Conservation (phyloP, 2,888 invertebrate species). For the Galeruca laticollis region DNA sequence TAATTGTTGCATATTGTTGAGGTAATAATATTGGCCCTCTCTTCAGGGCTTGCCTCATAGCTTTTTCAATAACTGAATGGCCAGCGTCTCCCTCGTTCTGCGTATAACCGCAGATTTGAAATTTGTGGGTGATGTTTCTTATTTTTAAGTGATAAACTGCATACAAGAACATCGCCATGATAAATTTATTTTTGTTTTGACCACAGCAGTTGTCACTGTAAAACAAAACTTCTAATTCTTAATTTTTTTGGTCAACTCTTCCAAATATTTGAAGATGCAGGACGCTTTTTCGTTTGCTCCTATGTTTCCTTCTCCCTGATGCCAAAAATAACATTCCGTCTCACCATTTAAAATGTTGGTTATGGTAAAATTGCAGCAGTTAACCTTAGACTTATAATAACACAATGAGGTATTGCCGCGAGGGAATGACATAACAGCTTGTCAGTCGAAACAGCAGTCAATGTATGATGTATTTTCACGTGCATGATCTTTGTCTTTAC, state of each 20-base stretch:
- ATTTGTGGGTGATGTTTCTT: constrained; percentile 51
- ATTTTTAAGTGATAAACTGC: constrained; percentile 43
- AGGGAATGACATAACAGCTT: constrained; percentile 4
- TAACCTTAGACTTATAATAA: constrained; percentile 8
- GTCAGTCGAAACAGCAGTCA: not conserved
- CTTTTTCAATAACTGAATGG: constrained; percentile 50
- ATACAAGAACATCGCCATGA: constrained; percentile 46
- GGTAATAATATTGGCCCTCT: constrained; percentile 36
- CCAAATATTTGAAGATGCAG: constrained; percentile 39
- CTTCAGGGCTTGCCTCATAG: constrained; percentile 39
- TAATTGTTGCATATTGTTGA: constrained; percentile 27
- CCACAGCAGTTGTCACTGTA: constrained; percentile 52
- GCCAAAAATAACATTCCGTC: constrained; percentile 48
- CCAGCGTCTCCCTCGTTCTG: constrained; percentile 52
- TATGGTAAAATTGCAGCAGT: constrained; percentile 11
- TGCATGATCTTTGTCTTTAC: constrained; percentile 11
- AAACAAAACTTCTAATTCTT: constrained; percentile 27
- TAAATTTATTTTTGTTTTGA: constrained; percentile 52
- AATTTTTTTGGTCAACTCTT: too few species aligned
- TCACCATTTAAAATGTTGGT: not conserved
- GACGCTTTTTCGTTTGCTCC: constrained; percentile 49
- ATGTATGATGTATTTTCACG: too few species aligned
- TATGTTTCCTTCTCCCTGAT: constrained; percentile 45
- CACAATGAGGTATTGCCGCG: not conserved
- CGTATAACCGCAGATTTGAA: constrained; percentile 48